Base-by-base conservation (phyloP, 2,888 invertebrate species). In the Drosophila maculinotata region DNA sequence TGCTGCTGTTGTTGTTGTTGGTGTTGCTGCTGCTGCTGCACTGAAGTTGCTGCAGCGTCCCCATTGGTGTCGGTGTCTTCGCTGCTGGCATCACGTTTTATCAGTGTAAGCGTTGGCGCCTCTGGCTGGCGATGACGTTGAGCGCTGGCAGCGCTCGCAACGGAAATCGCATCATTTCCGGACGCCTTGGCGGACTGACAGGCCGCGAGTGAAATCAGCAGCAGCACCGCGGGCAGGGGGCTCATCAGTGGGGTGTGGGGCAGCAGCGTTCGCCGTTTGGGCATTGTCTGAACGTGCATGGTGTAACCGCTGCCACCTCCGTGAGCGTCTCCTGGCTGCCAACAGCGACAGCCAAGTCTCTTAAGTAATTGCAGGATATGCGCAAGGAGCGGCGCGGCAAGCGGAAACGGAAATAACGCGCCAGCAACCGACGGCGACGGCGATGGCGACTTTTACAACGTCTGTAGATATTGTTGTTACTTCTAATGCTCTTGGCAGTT, bases 131-230 rank as follows among this genome's bases (percentile, higher is more conserved):
- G 51, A 30, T 49, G 56, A 2, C 48, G 54, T 14, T 41, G 60
- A 14, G 25, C 52, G 36, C 28, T 51, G 25, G 30, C 57, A 14
- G 25, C 52, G 36, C 28, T 51, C 20, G 30, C 57, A 42, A 41
- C 58, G 82, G 85, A 82, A 67, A 79, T 75, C 48, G 57, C 85
- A 63, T 84, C 63, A 84, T 81, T 78, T 84, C 82, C 79, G 82
- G 38, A 25, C 20, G 52, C 64, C 26, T 30, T 42, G 28, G 39
- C 45, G 38, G 47, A n/a, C 33, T 57, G 54, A 23, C 42, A 33
- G 12, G 20, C 51, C 42, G 33, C 49, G 33, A 31, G n/a, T 20
- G 57, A 14, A n/a, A 10, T 26, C 28, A 63, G 59, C 41, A 60
- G 36, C 14, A 25, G 31, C 38, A 39, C 31, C 47, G 38, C 35